Conservation (phyloP, 2,797 vertebrate species). For the Columba guinea region DNA sequence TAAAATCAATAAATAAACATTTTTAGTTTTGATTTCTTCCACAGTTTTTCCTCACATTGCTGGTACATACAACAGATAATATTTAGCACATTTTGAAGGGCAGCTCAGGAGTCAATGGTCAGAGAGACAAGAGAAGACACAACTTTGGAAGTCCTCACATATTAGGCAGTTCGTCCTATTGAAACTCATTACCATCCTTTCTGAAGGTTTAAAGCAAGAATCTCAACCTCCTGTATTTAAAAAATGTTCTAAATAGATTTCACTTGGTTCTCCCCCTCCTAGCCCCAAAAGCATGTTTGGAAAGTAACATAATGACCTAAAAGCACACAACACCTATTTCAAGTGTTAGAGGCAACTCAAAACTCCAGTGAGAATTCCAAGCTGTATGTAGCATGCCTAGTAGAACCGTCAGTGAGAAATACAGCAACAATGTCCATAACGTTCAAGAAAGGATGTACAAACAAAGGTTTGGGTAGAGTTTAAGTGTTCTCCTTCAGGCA, state of each 20-base stretch:
- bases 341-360: background rate
- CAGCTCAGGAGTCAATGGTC: background rate
- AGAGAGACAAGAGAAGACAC: background rate
- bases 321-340: background rate
- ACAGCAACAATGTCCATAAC: background rate
- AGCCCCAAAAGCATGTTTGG: background rate
- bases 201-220: background rate
- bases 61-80: background rate
- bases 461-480: background rate
- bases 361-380: background rate
- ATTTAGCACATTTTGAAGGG: background rate
- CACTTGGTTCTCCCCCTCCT: background rate
- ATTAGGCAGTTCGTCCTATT: background rate
- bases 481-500: background rate
- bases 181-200: background rate
- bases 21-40: background rate
- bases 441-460: background rate
- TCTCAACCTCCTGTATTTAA: background rate
- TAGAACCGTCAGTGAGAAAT: background rate
- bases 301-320: background rate
- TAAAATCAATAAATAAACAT: background rate
- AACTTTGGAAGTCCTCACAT: background rate
- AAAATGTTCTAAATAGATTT: background rate
- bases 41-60: background rate
- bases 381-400: background rate